Evolutionary conservation across 2,888 invertebrate genomes (phyloP).

Genomic region (Ophioninae sp.): DNA sequence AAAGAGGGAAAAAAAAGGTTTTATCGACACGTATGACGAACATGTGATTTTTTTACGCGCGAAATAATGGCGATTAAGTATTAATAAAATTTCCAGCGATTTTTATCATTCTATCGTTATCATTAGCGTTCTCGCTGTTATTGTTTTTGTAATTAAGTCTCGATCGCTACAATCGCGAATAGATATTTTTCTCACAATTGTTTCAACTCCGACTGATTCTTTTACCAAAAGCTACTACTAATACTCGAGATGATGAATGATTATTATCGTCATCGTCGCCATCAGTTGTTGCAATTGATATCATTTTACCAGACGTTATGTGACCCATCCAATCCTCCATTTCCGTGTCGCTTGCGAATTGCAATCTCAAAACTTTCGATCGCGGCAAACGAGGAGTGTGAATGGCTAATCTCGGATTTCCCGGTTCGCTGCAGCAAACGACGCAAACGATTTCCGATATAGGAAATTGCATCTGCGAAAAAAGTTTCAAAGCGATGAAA

Average conservation of each 20-base stretch:
- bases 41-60: no score
- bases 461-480: slow-evolving; percentile 85
- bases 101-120: not conserved
- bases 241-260: not conserved
- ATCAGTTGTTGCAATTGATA: not conserved
- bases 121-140: not conserved
- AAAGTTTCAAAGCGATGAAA: not conserved
- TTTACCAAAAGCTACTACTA: no score
- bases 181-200: not conserved
- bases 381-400: slow-evolving; percentile 86
- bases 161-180: not conserved
- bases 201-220: not conserved
- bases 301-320: slow-evolving; percentile 85
- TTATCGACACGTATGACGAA: not conserved
- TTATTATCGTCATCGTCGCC: not conserved
- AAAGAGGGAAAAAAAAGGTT: slow-evolving; percentile 27
- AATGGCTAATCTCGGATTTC: slow-evolving; percentile 88
- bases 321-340: slow-evolving; percentile 95
- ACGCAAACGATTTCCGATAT: slow-evolving; percentile 90
- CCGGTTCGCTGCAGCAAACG: slow-evolving; percentile 90
- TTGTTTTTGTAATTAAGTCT: not conserved
- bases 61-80: not conserved
- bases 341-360: slow-evolving; percentile 91
- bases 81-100: not conserved
- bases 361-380: slow-evolving; percentile 86